Conservation (phyloP, 2,797 vertebrate species). For the Myotis myotis region DNA sequence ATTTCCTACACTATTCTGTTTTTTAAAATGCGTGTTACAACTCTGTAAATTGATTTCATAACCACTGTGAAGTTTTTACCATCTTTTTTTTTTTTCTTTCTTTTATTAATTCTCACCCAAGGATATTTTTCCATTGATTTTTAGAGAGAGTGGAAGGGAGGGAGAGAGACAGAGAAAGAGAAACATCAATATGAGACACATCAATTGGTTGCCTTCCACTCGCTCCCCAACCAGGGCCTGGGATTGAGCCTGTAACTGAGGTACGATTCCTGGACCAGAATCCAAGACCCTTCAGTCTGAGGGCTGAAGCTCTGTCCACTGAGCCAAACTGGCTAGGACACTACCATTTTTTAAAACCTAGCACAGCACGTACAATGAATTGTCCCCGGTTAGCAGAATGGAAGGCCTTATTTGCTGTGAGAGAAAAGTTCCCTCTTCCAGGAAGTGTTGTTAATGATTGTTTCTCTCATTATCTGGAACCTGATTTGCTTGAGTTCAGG, state of each 20-base stretch:
- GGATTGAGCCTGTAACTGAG: no score
- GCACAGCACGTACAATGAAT: fast-evolving
- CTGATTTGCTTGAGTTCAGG: neutral
- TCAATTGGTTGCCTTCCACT: no score
- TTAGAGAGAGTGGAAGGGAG: no score
- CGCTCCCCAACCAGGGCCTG: no score
- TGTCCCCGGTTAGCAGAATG: neutral
- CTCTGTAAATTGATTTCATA: neutral
- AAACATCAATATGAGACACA: no score
- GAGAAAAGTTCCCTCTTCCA: neutral
- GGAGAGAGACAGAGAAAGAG: no score
- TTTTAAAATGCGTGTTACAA: neutral
- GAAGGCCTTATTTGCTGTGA: neutral
- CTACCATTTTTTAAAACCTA: neutral
- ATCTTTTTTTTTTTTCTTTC: neutral
- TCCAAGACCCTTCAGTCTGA: no score
- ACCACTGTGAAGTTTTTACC: neutral
- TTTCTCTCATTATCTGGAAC: neutral
- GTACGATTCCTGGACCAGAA: no score
- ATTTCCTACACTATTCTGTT: neutral
- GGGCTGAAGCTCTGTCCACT: no score
- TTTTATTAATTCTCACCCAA: no score
- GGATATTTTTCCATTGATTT: no score
- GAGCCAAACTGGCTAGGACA: no score
- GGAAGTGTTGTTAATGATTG: neutral